A percentile compares a stretch with the other conserved stretches of the same genome.
Evolutionary conservation across 2,113 vertebrate genomes (phyloP).

Genomic region (Ondatra zibethicus): DNA sequence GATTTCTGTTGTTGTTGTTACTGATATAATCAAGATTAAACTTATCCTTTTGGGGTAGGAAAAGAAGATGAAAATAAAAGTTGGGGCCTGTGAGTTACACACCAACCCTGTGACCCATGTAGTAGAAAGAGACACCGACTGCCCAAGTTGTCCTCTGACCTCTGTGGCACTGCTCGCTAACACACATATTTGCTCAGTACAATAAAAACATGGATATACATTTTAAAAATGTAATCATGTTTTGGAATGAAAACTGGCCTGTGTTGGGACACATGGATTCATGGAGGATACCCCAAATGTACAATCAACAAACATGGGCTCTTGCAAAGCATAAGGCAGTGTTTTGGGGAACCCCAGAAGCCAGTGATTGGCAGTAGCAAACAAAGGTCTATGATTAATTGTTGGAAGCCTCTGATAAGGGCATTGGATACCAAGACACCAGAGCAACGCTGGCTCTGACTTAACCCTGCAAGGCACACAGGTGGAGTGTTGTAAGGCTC

Average conservation of each 20-base stretch:
- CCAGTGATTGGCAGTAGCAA: slow-evolving; percentile 54
- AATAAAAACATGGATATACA: neutral
- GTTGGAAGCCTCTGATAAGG: slow-evolving; percentile 65
- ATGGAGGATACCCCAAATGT: neutral
- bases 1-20: slow-evolving; percentile 78
- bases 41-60: slow-evolving; percentile 70
- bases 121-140: too few species aligned
- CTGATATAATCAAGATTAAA: slow-evolving; percentile 83
- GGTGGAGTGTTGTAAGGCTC: neutral
- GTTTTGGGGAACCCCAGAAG: neutral
- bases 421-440: slow-evolving; percentile 63
- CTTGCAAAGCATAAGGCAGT: slow-evolving; percentile 10
- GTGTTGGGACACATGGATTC: slow-evolving; percentile 52
- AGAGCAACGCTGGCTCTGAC: slow-evolving; percentile 51
- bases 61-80: slow-evolving; percentile 45
- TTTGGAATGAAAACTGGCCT: slow-evolving; percentile 61
- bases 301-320: neutral
- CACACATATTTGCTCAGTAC: neutral
- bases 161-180: neutral
- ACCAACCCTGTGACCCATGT: too few species aligned
- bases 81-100: neutral
- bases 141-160: neutral
- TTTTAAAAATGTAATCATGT: neutral
- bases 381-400: slow-evolving; percentile 72
- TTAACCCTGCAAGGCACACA: slow-evolving; percentile 60